phyloP scores from a whole-genome alignment of 37 sponge, comb jelly and placozoan genomes.

The Cladorhizidae sp. region DNA sequence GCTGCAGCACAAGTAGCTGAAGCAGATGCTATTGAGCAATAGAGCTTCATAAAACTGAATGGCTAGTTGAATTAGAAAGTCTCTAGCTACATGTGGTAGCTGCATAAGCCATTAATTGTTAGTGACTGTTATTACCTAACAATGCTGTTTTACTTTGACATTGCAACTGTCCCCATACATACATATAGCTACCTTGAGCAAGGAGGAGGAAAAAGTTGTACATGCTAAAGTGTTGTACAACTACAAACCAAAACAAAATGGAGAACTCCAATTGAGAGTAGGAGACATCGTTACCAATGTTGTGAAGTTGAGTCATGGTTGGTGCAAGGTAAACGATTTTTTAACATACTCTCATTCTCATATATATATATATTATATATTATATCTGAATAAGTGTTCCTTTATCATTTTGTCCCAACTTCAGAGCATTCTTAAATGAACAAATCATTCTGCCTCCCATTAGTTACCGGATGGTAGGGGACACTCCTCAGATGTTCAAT shows the following conservation, averaged over 20 bases:
- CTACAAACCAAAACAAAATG: conserved; percentile 18
- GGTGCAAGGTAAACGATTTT: conserved; percentile 32
- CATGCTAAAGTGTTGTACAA: conserved; percentile 28
- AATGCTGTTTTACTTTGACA: too few relatives aligned
- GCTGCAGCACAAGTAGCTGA: too few relatives aligned
- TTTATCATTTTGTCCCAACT: neutral
- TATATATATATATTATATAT: too few relatives aligned
- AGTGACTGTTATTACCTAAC: too few relatives aligned
- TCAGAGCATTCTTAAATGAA: too few relatives aligned
- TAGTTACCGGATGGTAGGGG: conserved; percentile 19
- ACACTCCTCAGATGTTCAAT: neutral
- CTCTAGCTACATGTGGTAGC: too few relatives aligned
- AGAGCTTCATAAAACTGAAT: too few relatives aligned
- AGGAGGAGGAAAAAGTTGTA: conserved; percentile 2
- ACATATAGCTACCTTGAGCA: neutral
- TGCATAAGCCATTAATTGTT: too few relatives aligned
- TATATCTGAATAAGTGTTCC: conserved; percentile 7
- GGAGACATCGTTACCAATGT: conserved; percentile 25
- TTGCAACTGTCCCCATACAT: neutral
- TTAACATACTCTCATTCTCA: too few relatives aligned
- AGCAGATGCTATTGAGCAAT: too few relatives aligned
- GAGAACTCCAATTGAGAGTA: conserved; percentile 7
- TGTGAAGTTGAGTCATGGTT: conserved; percentile 23
- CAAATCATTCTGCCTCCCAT: neutral
- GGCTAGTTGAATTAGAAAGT: too few relatives aligned